Evolutionary conservation across 2,113 vertebrate genomes (phyloP), one percentile per base, ranked within the genome.

Genomic region (Lates calcarifer): DNA sequence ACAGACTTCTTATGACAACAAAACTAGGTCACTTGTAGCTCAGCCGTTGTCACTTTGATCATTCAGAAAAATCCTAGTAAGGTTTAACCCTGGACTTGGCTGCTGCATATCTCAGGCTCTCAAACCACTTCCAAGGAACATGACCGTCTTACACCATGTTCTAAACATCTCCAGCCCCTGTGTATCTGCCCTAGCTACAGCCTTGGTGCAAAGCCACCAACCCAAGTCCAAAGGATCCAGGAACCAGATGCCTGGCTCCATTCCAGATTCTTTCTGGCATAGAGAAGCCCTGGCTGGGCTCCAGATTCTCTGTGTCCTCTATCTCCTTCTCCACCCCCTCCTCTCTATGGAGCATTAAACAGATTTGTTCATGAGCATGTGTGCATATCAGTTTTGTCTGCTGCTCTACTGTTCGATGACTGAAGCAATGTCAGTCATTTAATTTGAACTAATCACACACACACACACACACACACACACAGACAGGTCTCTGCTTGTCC

Each of bases 291-390:
- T 58, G 80, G 78, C 80, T 61, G 15, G 2, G 10, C 45, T 88
- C 83, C 89, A 87, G 75, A 82, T 84, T 68, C n/a, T n/a, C n/a
- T n/a, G n/a, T 69, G 56, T 68, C 60, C 29, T 69, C 26, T 45
- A 49, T 81, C 84, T 79, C 33, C 37, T 73, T 49, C 72, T 70
- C 53, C 45, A 17, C 41, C n/a, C 31, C 41, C 9, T 22, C 24
- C 43, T 14, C 41, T 83, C n/a, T 65, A 18, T 35, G 35, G 39
- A 39, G 6, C 22, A 14, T 53, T 31, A 49, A 39, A 37, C 24
- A 37, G 63, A 58, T 51, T 17, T 28, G 0, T 60, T 39, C 35
- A 31, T 10, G 35, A 57, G 17, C 72, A 67, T 24, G 24, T n/a
- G n/a, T 17, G 31, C 60, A 20, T 43, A 29, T 61, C 60, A 55